Base-by-base conservation (phyloP, 1,140 invertebrate genomes). In the Polyergus mexicanus region DNA sequence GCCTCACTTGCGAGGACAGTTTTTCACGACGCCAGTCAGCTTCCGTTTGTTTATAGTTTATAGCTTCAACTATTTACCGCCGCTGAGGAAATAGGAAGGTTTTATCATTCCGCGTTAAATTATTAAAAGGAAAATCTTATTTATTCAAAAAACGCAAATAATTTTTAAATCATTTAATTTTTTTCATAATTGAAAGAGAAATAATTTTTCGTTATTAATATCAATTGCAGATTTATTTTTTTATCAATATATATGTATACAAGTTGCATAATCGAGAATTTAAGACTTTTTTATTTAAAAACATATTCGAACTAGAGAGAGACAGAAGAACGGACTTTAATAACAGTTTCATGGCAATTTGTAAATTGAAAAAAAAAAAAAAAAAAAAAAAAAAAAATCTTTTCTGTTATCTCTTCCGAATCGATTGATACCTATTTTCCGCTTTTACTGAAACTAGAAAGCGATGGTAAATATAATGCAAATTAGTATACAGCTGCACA, bases 41-140 rank as follows among this genome's bases (percentile, higher is more conserved):
- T 74, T 83, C 78, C 68, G 78, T 72, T 83, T 77, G 81, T 84
- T 84, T 77, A 84, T 77, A 65, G 81, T 84, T 84, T 77, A 84
- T 77, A 65, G 58, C 72, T 56, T 25, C 62, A 65, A 77, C 72
- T 77, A 84, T 84, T 84, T 84, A 80, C 51, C 25, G 69, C 51
- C 47, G 78, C 68, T n/a, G 78, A 62, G 68, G 68, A 74, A 83
- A 83, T 54, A 74, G 78, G 54, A 60, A 69, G 68, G 38, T 72
- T 83, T 83, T 74, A 83, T 74, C 54, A 60, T 10, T n/a, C 13
- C 25, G 28, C 8, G 38, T 62, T 83, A 74, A 83, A 83, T 56
- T 47, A 41, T 58, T 60, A 60, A 72, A 44, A 25, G n/a, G 8
- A 22, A 41, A 62, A 41, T 80, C 58, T 56, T 11, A 28, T 80